Base-by-base conservation (phyloP, 2,797 vertebrate species). In the Orestias chungarensis region DNA sequence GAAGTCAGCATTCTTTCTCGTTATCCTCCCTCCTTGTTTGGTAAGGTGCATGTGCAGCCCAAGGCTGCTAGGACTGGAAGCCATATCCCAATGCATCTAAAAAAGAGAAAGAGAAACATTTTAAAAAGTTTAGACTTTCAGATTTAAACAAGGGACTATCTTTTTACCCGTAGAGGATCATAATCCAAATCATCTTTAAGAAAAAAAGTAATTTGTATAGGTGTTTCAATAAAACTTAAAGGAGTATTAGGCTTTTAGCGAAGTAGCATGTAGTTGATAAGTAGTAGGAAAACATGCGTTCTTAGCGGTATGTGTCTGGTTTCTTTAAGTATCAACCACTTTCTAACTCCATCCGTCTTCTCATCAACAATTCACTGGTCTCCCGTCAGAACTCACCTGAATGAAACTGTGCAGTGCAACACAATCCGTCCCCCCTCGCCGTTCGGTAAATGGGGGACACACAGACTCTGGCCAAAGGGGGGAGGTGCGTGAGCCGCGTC, bases 381-480 rank as follows among this genome's bases (percentile, higher is more conserved):
- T 42, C 40, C 40, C 40, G 12, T 33, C 23, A 23, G 2, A 25
- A 62, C 88, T 87, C 71, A 94, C 94, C 86, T 90, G 93, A 92
- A 69, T 87, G 66, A 78, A 93, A 92, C 72, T 89, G 88, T n/a
- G 93, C 91, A 0, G 91, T 93, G 85, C 95, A 95, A 44, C 95
- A 95, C 69, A 95, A 90, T 10, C 95, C 94, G 35, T 95, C 94
- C 4, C 95, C 94, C 0, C 91, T 90, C 0, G 92, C 90, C 0
- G 85, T 92, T 72, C 85, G 78, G 83, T 95, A 95, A 76, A 95
- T 91, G 29, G 95, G 95, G 8, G 94, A 95, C 68, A 95, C 95
- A 9, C 95, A 95, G 65, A 95, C 92, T n/a, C 93, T 88, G 0
- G 95, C 75, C 0, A 80, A 85, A 23, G 90, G 91, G 12, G 94